Evolutionary conservation across 2,888 invertebrate genomes (phyloP), one percentile per base, ranked within the genome.

Genomic region (Melipona bicolor): DNA sequence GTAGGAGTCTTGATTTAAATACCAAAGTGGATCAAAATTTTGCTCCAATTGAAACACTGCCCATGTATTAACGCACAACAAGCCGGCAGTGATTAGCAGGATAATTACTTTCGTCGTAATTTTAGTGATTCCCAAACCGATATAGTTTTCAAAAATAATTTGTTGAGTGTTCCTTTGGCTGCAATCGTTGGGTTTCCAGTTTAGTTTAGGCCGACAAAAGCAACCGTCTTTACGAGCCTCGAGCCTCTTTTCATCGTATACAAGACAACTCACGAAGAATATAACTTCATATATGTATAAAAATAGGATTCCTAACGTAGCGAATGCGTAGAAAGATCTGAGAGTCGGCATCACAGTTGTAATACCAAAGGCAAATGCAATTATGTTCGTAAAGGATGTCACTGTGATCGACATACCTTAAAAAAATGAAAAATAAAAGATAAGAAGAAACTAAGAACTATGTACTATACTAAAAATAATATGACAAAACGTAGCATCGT

Each of bases 271-370:
- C 43, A 95, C 93, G 90, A 95, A 95, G 89, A 95, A 95, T 21
- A 94, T 95, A 6, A 95, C 92, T 79, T 95, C 95, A 85, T 94
- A 95, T 9, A 95, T 77, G 81, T 94, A 95, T 13, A 95, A 92
- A 79, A 94, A 95, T 13, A 95, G 87, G 70, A 95, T 95, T 24
- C 95, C 95, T 52, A 95, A 89, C 5, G 95, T 92, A 21, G 95
- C 95, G 87, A 95, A 95, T 27, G 95, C 91, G 87, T 95, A 95
- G 89, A 95, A 95, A 1, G 95, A 95, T 80, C 94, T 93, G 15
- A 95, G 91, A 32, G 95, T 95, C 4, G 95, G 95, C 92, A 95
- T 95, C 17, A 94, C 94, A n/a, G 95, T 95, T 3, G 95, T 94
- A 19, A 95, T 94, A 4, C 95, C 95, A 54, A 95, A 95, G 17